Base-by-base conservation (phyloP, 2,797 vertebrate genomes). In the Pogoniulus pusillus region DNA sequence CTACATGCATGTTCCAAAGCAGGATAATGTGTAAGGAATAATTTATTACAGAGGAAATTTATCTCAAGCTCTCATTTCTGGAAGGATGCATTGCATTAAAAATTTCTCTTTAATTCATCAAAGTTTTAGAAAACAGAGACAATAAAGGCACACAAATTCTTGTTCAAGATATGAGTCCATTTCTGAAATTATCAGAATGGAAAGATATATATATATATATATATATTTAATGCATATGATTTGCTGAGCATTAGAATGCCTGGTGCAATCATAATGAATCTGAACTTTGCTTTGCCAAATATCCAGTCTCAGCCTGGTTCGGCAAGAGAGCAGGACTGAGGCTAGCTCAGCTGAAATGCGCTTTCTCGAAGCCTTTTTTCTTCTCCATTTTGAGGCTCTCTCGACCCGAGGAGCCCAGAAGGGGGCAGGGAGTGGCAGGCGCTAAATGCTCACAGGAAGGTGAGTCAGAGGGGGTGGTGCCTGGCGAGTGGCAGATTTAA, bases 161-260 rank as follows among this genome's bases (percentile, higher is more conserved):
- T 47, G 12, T 12, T 27, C 11, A 57, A 41, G 7, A 15, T 57
- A 37, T 19, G 6, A 73, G 13, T 64, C 13, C 3, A 26, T 64
- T 86, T 69, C 29, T 45, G 19, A 84, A 86, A 80, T 73, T 57
- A 65, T 32, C 23, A 37, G 27, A 58, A 80, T 9, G 9, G 6
- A 58, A 66, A 80, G n/a, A n/a, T n/a, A n/a, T n/a, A n/a, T n/a
- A n/a, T n/a, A n/a, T n/a, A n/a, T n/a, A n/a, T n/a, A n/a, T n/a
- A n/a, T n/a, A n/a, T n/a, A n/a, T n/a, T n/a, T n/a, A n/a, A n/a
- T 15, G 1, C 8, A 22, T 78, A 7, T 4, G 3, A 27, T 14
- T 53, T 71, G 12, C 35, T 35, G n/a, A 74, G 53, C 22, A 89
- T 78, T 74, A 17, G 15, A 81, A 70, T 78, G 22, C 16, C 8